phyloP scores from a whole-genome alignment of 2,888 invertebrate species.

The Lithosia quadra region DNA sequence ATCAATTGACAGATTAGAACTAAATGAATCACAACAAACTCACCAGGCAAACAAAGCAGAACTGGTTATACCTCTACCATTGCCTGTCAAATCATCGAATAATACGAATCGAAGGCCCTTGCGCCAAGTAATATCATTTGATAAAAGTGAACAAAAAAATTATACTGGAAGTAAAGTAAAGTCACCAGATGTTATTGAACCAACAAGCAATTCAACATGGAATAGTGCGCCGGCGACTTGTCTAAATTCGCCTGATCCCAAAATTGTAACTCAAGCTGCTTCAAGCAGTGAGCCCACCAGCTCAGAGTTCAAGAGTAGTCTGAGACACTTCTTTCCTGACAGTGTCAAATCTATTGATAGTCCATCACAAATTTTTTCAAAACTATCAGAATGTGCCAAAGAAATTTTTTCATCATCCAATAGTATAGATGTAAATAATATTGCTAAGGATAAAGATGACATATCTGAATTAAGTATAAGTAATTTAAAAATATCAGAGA shows the following conservation, averaged over 20 bases:
- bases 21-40: constrained; percentile 88
- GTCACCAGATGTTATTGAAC: constrained; percentile 50
- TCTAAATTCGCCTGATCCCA: constrained; percentile 87
- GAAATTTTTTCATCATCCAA: constrained; percentile 83
- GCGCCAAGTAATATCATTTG: constrained; percentile 84
- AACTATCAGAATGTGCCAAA: constrained; percentile 82
- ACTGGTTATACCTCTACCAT: constrained; percentile 90
- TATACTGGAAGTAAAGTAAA: constrained; percentile 52
- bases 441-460: constrained; percentile 78
- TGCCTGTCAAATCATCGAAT: constrained; percentile 84
- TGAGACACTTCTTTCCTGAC: constrained; percentile 82
- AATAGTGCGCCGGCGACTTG: constrained; percentile 89
- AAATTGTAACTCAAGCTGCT: constrained; percentile 64
- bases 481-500: constrained; percentile 81
- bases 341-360: constrained; percentile 80
- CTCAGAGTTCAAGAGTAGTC: constrained; percentile 75
- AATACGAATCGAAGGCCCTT: constrained; percentile 79
- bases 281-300: constrained; percentile 81
- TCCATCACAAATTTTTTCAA: constrained; percentile 80
- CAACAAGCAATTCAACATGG: constrained; percentile 67
- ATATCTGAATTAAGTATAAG: constrained; percentile 78
- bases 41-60: constrained; percentile 85
- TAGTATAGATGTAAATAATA: constrained; percentile 76
- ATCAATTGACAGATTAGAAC: constrained; percentile 94
- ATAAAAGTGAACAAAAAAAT: constrained; percentile 73